Conservation (phyloP, 1,140 invertebrate genomes). For the Microplitis mediator region DNA sequence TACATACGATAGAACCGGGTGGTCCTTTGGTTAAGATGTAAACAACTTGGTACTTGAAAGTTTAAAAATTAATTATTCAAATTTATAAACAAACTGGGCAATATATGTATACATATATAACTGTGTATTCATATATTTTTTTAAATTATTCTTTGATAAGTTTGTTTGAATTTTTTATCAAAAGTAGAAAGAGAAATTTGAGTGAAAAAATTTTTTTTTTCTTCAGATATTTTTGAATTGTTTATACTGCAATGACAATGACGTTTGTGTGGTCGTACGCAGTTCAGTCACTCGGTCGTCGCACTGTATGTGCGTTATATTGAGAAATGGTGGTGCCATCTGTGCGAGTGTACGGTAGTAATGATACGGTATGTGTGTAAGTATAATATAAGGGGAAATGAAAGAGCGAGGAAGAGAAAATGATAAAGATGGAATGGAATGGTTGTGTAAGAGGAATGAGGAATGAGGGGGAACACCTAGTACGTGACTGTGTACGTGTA, state of each 20-base stretch:
- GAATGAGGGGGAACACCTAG: neutral
- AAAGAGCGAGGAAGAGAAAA: neutral
- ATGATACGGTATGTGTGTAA: neutral
- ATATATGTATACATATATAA: no score
- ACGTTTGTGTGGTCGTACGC: conserved; percentile 37
- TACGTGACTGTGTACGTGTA: conserved; percentile 6
- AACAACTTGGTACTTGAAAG: neutral
- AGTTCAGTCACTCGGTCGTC: conserved; percentile 38
- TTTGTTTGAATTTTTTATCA: no score
- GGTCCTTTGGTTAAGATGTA: neutral
- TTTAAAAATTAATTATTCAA: neutral
- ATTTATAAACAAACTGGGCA: no score
- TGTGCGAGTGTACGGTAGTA: neutral
- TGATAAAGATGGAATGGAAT: neutral
- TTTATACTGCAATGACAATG: conserved; percentile 18
- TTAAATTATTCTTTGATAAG: no score
- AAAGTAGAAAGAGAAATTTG: no score
- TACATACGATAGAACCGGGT: neutral
- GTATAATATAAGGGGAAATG: neutral
- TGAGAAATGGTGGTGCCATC: conserved; percentile 6
- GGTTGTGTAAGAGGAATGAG: neutral
- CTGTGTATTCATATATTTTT: no score
- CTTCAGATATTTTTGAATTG: neutral
- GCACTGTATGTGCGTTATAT: conserved; percentile 21
- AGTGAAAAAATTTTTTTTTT: no score